phyloP scores from a whole-genome alignment of 2,113 vertebrate species.

The Eulemur macaco region DNA sequence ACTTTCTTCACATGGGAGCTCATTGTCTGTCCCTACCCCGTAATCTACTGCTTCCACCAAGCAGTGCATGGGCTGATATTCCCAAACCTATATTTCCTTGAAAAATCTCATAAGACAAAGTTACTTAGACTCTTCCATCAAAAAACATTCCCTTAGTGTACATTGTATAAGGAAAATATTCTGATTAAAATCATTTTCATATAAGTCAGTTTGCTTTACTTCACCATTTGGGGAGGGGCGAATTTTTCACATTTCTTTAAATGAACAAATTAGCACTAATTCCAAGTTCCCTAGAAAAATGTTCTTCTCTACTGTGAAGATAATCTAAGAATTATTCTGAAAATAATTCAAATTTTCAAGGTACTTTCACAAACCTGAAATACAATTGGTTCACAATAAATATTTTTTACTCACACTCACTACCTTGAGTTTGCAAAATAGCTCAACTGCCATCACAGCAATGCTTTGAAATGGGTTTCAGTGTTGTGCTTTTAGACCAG shows the following conservation, averaged over 20 bases:
- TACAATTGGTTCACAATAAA: not conserved
- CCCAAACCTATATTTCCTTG: not conserved
- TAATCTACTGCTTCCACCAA: not conserved
- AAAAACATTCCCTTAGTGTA: not conserved
- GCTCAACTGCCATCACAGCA: not conserved
- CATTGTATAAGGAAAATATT: not conserved
- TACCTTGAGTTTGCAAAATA: not conserved
- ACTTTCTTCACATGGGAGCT: not conserved
- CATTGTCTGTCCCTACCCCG: accelerated
- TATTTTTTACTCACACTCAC: not conserved
- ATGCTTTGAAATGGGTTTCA: not conserved
- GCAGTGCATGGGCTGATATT: not conserved
- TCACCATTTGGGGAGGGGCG: not conserved
- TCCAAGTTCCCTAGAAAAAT: not conserved
- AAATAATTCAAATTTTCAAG: not conserved
- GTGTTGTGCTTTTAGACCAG: not conserved
- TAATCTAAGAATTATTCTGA: not conserved
- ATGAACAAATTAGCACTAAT: not conserved
- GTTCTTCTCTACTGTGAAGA: not conserved
- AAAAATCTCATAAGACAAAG: not conserved
- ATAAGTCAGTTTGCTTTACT: not conserved
- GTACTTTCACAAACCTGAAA: not conserved
- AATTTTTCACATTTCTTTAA: not conserved
- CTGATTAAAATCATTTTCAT: not conserved
- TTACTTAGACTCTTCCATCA: not conserved